Evolutionary conservation across 2,113 vertebrate genomes (phyloP), one percentile per base, ranked within the genome.

Genomic region (Meriones unguiculatus): DNA sequence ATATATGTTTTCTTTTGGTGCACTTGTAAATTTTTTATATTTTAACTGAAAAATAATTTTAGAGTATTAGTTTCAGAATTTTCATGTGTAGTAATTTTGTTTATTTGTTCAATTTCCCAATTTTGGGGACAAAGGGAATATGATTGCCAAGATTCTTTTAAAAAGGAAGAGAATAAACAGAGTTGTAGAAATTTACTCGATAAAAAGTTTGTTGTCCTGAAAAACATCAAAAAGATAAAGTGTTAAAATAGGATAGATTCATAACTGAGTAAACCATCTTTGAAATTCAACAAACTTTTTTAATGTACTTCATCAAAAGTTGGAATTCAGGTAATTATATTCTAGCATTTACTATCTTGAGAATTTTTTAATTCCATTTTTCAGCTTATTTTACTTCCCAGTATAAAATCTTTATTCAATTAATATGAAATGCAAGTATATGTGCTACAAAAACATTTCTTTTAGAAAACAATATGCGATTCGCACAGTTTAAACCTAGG

Each of bases 21-120:
- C 77, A 38, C 65, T 77, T 94, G 3, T 81, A 14, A 62, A 46
- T n/a, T 78, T 81, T 87, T 93, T 18, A 59, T 89, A 73, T 75
- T 93, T 91, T 93, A 76, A 84, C 52, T 87, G 24, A 75, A 92
- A 62, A 67, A 30, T 15, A 81, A 67, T 24, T 78, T 77, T 32
- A 30, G 38, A 28, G 9, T n/a, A 87, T 72, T 86, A 87, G 1
- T 76, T 50, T 80, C 38, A 95, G 32, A 95, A 88, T 88, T n/a
- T 86, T 92, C 10, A 91, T 94, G 84, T 46, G n/a, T 41, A 7
- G 8, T 89, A 90, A 8, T 52, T 87, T 76, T 12, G 17, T 28
- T 24, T 22, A 50, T 93, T 30, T 15, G n/a, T 73, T 73, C 20
- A 75, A 41, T 75, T 75, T 24, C 38, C 1, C 22, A 41, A 24